A percentile compares a stretch with the other conserved stretches of the same genome.
Conservation (phyloP, 1,140 invertebrate genomes). For the Drosophila guanche region DNA sequence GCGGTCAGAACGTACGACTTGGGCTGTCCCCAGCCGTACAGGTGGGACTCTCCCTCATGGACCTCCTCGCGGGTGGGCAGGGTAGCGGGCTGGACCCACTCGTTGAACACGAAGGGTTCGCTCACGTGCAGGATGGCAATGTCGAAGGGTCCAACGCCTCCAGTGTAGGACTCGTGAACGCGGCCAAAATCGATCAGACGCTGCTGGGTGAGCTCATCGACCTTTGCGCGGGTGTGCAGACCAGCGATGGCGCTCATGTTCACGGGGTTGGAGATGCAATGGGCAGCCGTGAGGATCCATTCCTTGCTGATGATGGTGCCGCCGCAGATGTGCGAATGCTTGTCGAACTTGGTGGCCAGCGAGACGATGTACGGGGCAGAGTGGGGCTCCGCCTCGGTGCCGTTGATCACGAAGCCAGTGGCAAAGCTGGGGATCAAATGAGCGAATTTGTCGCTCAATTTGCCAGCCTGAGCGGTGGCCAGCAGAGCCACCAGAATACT, state of each 20-base stretch:
- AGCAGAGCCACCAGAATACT: slow-evolving; percentile 56
- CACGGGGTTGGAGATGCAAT: slow-evolving; percentile 57
- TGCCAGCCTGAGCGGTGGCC: slow-evolving; percentile 49
- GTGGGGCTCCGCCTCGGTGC: slow-evolving; percentile 69
- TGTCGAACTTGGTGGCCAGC: slow-evolving; percentile 38
- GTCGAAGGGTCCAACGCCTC: slow-evolving; percentile 86
- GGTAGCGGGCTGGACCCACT: slow-evolving; percentile 84
- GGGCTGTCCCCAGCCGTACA: slow-evolving; percentile 85
- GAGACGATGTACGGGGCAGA: slow-evolving; percentile 81
- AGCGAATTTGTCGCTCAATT: slow-evolving; percentile 38
- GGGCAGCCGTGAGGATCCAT: slow-evolving; percentile 76
- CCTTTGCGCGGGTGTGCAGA: slow-evolving; percentile 57
- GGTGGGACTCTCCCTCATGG: slow-evolving; percentile 79
- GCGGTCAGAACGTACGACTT: slow-evolving; percentile 48
- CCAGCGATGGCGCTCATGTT: slow-evolving; percentile 74
- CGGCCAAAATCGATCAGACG: slow-evolving; percentile 77
- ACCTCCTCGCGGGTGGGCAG: slow-evolving; percentile 83
- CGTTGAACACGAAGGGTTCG: slow-evolving; percentile 84
- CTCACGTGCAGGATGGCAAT: slow-evolving; percentile 87
- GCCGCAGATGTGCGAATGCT: slow-evolving; percentile 75
- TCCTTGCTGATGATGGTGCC: slow-evolving; percentile 69
- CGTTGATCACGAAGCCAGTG: slow-evolving; percentile 77
- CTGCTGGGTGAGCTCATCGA: slow-evolving; percentile 84
- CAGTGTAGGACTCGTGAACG: slow-evolving; percentile 85
- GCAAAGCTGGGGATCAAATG: slow-evolving; percentile 71